Evolutionary conservation across 2,797 vertebrate genomes (phyloP).

Genomic region (Mycteria americana): DNA sequence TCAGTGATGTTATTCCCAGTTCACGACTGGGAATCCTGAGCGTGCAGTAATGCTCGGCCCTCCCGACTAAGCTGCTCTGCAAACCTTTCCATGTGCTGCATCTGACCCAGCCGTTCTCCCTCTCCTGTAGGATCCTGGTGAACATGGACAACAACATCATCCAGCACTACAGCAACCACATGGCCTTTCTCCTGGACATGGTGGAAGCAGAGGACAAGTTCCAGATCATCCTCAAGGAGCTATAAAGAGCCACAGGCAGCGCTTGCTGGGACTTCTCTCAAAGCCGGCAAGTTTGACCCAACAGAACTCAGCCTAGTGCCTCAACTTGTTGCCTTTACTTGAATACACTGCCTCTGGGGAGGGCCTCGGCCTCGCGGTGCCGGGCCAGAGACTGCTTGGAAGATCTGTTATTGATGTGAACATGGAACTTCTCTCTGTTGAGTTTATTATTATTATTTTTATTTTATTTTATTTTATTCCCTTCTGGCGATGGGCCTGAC

Average conservation of each 20-base stretch:
- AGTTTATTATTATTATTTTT: background rate
- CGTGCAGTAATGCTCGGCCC: too few relatives aligned
- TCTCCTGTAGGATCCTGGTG: slow-evolving; percentile 84
- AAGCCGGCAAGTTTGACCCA: background rate
- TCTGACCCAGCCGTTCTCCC: background rate
- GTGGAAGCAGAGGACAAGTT: slow-evolving; percentile 84
- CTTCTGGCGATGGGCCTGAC: background rate
- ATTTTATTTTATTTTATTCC: slow-evolving; percentile 39
- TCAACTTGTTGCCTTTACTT: slow-evolving; percentile 50
- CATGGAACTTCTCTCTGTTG: slow-evolving; percentile 19
- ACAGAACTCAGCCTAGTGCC: slow-evolving; percentile 4
- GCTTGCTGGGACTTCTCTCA: background rate
- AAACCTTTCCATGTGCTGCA: background rate
- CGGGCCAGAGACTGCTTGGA: background rate
- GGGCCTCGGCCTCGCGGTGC: background rate
- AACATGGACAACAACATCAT: slow-evolving; percentile 99
- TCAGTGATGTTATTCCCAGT: background rate
- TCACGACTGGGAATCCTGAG: background rate
- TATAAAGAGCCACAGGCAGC: slow-evolving; percentile 72
- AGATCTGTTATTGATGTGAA: slow-evolving; percentile 34
- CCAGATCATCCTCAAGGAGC: slow-evolving; percentile 91
- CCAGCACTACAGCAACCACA: slow-evolving; percentile 96
- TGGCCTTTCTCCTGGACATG: slow-evolving; percentile 92
- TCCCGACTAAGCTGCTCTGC: background rate
- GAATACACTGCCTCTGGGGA: slow-evolving; percentile 1